Evolutionary conservation across 1,140 invertebrate genomes (phyloP), one percentile per base, ranked within the genome.

Genomic region (Meteorus sp.): DNA sequence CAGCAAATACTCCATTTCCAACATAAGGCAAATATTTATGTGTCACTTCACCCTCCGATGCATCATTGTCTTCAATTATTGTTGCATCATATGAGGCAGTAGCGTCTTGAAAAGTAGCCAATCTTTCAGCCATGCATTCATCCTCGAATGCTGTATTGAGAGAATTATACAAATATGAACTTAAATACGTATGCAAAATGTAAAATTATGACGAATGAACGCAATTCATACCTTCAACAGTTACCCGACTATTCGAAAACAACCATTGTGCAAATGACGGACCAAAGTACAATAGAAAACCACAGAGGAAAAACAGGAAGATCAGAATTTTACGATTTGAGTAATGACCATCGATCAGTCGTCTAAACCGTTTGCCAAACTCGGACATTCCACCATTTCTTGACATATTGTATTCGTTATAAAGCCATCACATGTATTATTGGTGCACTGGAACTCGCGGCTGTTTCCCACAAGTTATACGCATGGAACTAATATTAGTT

Each of bases 1-100:
- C 64, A 0, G 88, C 90, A 62, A 92, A 77, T 47, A 88, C 77
- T 2, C 91, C 91, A 82, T 94, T 93, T 51, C 90, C 91, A 23
- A 91, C 83, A 74, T 91, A 92, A 67, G 89, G 87, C 67, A 89
- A 81, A 72, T 85, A 90, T 53, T 82, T 77, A 47, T 84, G 79
- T 60, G 86, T 84, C 25, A 84, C 13, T 22, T 29, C 11, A 9
- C 19, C 79, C 3, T 39, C 17, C 19, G 19, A 33, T 7, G 22
- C 76, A 43, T 81, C 67, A 47, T 85, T 83, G 65, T 84, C 73
- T 60, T 84, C 83, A 60, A 85, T 81, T 56, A 92, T 80, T 70
- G 89, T 87, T 9, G 85, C 87, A 77, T 91, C 87, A 67, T 87
- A 87, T 50, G 86, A 82, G 17, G 77, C 71, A 35, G 84, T 75